Evolutionary conservation across 1,140 invertebrate species (phyloP), one percentile per base, ranked within the genome.

Genomic region (Melitaea cinxia): DNA sequence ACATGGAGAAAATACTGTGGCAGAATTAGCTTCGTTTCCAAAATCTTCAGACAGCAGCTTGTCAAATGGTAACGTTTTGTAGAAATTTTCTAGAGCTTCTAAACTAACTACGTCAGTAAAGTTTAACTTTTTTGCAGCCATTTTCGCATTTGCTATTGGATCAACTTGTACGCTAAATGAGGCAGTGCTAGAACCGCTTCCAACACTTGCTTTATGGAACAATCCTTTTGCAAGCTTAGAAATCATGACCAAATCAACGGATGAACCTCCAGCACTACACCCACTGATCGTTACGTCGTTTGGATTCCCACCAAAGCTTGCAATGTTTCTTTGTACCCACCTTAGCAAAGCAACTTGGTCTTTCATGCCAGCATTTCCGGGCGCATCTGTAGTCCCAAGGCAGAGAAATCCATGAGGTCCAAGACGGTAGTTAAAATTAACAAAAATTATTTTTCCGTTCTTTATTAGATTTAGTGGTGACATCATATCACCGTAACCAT

Each of bases 351-450:
- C 78, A 0, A 84, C 64, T 50, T 83, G 78, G 49, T 84, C 83
- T 65, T 86, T 86, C 75, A 82, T 77, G 9, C 78, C 83, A 26
- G 81, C 78, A 53, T 85, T 85, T 0, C 83, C 83, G 9, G 81
- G 83, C n/a, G 63, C 62, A 39, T 82, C 73, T 59, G 80, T 55
- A 35, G 78, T 85, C 0, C 80, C 82, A 3, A 57, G 37, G n/a
- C 55, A 45, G 9, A 57, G 39, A 10, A 57, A 30, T 1, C 55
- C 53, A 26, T 55, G 53, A 23, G 33, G 10, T 0, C 53, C 53
- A 23, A 55, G 10, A 4, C 53, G 30, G 24, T 39, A 55, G n/a
- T 55, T 55, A 39, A 55, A 55, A 23, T 26, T 57, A 1, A 57
- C 37, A 12, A 30, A 3, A 37, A 55, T 55, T 5, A 55, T n/a